phyloP scores from a whole-genome alignment of 2,797 vertebrate genomes.

The Tolypeutes matacus region DNA sequence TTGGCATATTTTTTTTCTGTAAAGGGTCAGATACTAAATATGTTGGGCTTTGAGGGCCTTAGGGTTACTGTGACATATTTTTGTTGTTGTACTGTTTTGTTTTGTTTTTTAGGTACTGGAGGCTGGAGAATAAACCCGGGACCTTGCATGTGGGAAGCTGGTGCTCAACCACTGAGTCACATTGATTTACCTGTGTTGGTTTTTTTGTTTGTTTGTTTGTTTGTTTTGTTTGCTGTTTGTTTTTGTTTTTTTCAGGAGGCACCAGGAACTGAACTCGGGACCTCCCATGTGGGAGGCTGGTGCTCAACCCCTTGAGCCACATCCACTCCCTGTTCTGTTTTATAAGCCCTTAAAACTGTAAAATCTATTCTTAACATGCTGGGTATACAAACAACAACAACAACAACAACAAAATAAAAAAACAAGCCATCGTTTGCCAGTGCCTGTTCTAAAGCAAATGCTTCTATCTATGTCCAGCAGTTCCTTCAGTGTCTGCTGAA shows the following conservation, averaged over 20 bases:
- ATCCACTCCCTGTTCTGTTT: not conserved
- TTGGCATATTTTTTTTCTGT: not conserved
- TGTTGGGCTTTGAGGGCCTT: not conserved
- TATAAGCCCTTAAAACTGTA: not conserved
- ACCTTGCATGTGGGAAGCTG: too few species aligned
- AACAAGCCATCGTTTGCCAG: not conserved
- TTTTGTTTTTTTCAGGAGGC: not conserved
- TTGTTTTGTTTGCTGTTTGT: not conserved
- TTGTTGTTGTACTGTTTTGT: not conserved
- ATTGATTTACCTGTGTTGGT: too few species aligned
- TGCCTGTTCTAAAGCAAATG: not conserved
- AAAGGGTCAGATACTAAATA: not conserved
- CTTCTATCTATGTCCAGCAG: not conserved
- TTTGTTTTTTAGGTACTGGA: too few species aligned
- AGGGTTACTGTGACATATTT: not conserved
- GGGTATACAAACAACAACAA: not conserved
- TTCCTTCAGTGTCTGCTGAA: not conserved
- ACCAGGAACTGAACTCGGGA: too few species aligned
- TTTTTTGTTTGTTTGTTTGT: too few species aligned
- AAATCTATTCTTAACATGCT: constrained; percentile 25
- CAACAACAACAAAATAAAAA: too few species aligned
- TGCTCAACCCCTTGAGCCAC: too few species aligned
- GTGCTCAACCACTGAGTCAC: too few species aligned
- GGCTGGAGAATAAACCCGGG: too few species aligned
- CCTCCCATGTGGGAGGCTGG: too few species aligned